phyloP scores from a whole-genome alignment of 2,113 vertebrate species.

The Carollia perspicillata region DNA sequence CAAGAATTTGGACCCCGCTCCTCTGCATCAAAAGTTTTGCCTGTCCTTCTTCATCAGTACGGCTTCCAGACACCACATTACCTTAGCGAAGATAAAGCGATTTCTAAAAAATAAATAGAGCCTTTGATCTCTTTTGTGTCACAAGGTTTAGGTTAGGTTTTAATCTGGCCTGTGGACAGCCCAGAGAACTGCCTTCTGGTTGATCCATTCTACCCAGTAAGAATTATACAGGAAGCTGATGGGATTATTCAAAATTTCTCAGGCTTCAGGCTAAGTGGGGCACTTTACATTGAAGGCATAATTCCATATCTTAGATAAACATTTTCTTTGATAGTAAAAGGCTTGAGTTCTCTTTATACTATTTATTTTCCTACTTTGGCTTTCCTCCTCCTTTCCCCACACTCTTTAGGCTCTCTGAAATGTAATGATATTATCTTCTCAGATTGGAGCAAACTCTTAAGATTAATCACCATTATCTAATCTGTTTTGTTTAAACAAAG shows the following conservation, averaged over 20 bases:
- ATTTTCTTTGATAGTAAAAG: background rate
- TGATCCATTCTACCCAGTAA: background rate
- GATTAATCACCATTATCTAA: constrained; percentile 36
- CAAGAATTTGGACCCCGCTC: background rate
- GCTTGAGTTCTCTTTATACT: background rate
- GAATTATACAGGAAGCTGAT: constrained; percentile 36
- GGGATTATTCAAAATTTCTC: background rate
- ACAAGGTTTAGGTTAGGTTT: constrained; percentile 37
- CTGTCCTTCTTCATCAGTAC: background rate
- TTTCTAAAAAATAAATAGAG: background rate
- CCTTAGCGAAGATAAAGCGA: background rate
- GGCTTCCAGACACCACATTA: background rate
- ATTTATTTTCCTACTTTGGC: constrained; percentile 8
- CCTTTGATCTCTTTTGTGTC: background rate
- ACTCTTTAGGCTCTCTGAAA: background rate
- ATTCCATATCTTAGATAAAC: background rate
- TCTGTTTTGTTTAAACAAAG: constrained; percentile 43
- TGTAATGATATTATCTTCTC: constrained; percentile 25
- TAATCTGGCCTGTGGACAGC: background rate
- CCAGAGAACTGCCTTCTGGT: background rate
- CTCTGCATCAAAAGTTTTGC: background rate
- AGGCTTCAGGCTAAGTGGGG: background rate
- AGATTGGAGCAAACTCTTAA: background rate
- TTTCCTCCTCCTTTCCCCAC: background rate
- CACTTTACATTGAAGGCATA: background rate